These are phyloP conservation scores for Hypotaenidia okinawae DNA, from an alignment of 2,797 vertebrate species.

Conservation along the genomic window DNA sequence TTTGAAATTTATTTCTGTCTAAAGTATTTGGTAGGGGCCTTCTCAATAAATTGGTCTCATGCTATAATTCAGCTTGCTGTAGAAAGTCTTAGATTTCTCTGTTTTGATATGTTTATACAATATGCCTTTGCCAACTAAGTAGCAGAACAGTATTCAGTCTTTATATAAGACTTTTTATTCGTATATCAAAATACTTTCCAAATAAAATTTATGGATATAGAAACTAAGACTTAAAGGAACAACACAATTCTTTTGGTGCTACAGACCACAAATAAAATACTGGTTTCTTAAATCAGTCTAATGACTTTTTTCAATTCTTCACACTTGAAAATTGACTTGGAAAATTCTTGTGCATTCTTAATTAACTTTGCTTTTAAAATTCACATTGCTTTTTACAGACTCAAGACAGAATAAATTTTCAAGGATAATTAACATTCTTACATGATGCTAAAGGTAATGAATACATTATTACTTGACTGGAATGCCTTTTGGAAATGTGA, in stretches of 20 bases:
- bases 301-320: not conserved
- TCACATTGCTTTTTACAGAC: not conserved
- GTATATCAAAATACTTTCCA: slow-evolving; percentile 19
- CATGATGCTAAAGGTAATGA: not conserved
- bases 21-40: not conserved
- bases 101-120: not conserved
- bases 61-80: not conserved
- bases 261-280: not conserved
- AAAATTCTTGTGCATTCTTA: not conserved
- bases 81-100: not conserved
- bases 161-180: not conserved
- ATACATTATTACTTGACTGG: not conserved
- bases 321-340: not conserved
- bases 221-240: not conserved
- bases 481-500: not conserved
- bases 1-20: slow-evolving; percentile 6
- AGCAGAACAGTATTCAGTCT: slow-evolving; percentile 30
- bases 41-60: not conserved
- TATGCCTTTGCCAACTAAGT: slow-evolving; percentile 10
- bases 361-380: not conserved
- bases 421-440: not conserved
- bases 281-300: not conserved
- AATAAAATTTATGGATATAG: not conserved
- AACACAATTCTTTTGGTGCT: not conserved
- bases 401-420: not conserved